These are phyloP conservation scores for Coremacera marginata DNA, from an alignment of 2,888 invertebrate genomes.

Conservation along the genomic window DNA sequence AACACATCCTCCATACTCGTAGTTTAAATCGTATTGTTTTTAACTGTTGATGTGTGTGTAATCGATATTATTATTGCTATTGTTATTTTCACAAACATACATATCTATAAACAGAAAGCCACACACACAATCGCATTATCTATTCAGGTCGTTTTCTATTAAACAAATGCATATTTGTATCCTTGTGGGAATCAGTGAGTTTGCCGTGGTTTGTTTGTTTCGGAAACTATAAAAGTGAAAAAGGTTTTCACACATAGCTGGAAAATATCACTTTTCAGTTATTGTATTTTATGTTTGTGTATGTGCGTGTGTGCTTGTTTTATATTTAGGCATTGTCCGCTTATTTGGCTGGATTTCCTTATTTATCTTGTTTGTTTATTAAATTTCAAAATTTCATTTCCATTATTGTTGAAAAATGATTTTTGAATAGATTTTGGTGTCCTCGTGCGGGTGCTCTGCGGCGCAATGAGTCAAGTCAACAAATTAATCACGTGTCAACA, in stretches of 20 bases:
- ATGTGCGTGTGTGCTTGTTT: neutral
- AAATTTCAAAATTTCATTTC: constrained; percentile 24
- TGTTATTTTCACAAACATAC: neutral
- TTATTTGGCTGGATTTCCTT: neutral
- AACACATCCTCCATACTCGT: neutral
- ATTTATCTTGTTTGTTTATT: constrained; percentile 15
- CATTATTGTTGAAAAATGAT: constrained; percentile 10
- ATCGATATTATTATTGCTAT: constrained; percentile 27
- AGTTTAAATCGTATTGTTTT: neutral
- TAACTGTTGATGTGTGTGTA: neutral
- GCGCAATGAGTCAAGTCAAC: constrained; percentile 16
- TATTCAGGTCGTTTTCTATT: neutral
- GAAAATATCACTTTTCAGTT: constrained; percentile 30
- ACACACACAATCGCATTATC: neutral
- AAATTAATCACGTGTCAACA: constrained; percentile 33
- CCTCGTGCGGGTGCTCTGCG: constrained; percentile 14
- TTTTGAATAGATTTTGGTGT: neutral
- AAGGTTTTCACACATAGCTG: constrained; percentile 45
- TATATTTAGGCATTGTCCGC: neutral
- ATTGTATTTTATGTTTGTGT: neutral
- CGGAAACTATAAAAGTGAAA: constrained; percentile 41
- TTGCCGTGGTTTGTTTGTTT: neutral
- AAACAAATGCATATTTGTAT: neutral
- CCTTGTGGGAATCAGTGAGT: neutral
- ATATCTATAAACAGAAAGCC: neutral